Conservation (phyloP, 2,113 vertebrate genomes). For the Gallinago media region DNA sequence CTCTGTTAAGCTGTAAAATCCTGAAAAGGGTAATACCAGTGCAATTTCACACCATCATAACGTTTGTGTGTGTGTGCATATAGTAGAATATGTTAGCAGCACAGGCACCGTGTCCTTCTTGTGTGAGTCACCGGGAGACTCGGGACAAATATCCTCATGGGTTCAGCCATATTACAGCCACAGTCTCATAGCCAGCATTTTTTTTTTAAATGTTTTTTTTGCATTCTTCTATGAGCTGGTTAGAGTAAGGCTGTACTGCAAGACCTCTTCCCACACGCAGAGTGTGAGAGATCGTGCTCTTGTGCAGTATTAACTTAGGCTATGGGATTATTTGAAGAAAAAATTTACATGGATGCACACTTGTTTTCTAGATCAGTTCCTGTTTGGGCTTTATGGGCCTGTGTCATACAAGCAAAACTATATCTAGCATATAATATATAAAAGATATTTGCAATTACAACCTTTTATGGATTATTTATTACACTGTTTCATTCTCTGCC, state of each 20-base stretch:
- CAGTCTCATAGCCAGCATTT: background rate
- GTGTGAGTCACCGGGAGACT: background rate
- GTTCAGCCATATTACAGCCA: background rate
- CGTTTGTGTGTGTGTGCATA: background rate
- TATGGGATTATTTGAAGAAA: background rate
- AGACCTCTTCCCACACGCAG: background rate
- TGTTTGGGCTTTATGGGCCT: background rate
- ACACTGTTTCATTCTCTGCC: background rate
- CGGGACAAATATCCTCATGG: background rate
- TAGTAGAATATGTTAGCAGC: conserved; percentile 32
- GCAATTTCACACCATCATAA: conserved; percentile 54
- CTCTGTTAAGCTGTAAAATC: conserved; percentile 52
- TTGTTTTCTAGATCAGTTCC: background rate
- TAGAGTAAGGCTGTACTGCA: background rate
- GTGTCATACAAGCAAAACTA: background rate
- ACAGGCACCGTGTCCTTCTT: background rate
- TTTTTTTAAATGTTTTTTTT: background rate
- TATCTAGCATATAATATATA: background rate
- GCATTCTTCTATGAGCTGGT: background rate
- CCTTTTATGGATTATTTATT: background rate
- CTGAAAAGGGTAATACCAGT: conserved; percentile 32
- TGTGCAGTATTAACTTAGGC: background rate
- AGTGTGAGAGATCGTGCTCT: background rate
- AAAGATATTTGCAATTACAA: background rate
- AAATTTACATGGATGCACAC: background rate